Percentiles rank a stretch among this genome's conserved stretches.
Conservation (phyloP, 2,113 vertebrate genomes). For the Saccopteryx leptura region DNA sequence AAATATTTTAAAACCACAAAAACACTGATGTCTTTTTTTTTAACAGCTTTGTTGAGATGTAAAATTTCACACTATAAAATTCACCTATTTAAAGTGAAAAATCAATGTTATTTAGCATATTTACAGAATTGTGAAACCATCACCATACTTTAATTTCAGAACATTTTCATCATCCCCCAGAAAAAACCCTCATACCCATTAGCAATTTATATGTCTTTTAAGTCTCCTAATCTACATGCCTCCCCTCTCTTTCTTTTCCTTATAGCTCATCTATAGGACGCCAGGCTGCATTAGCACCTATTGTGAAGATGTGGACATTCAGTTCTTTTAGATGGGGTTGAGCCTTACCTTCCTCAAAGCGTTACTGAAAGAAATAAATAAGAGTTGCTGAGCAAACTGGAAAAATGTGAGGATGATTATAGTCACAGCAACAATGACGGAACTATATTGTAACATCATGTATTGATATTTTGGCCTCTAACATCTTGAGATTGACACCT, state of each 20-base stretch:
- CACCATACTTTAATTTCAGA: constrained; percentile 1
- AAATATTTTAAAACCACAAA: no score
- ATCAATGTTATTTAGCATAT: background rate
- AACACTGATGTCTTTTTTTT: background rate
- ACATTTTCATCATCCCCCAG: background rate
- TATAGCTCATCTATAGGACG: background rate
- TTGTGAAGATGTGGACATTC: background rate
- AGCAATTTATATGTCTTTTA: background rate
- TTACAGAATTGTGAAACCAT: constrained; percentile 5
- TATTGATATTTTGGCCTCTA: background rate
- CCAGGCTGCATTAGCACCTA: background rate
- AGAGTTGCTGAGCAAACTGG: background rate
- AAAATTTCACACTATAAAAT: constrained; percentile 16
- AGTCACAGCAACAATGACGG: background rate
- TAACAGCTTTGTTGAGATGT: background rate
- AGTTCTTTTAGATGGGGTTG: background rate
- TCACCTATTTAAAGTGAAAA: background rate
- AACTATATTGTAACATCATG: background rate
- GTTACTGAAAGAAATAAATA: constrained; percentile 24
- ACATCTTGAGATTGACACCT: background rate
- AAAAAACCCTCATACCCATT: background rate
- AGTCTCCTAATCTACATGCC: background rate
- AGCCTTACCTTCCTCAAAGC: background rate
- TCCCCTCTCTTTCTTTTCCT: background rate
- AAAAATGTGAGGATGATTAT: background rate